Evolutionary conservation across 1,140 invertebrate genomes (phyloP), one percentile per base, ranked within the genome.

Genomic region (Phortica variegata): DNA sequence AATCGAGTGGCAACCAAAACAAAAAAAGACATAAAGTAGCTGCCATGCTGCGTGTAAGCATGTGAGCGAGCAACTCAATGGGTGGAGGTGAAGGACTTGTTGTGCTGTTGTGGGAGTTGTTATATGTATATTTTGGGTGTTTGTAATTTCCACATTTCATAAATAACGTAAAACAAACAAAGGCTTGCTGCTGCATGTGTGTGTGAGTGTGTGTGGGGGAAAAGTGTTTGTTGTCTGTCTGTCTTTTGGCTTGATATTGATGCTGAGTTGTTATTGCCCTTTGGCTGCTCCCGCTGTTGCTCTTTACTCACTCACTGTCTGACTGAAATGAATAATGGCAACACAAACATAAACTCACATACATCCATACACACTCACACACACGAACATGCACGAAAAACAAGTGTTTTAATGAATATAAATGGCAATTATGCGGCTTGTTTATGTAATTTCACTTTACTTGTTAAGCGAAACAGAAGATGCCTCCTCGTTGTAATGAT

Each of bases 81-180:
- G 32, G 12, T 31, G 29, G 29, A 31, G 7, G 29, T 31, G 7
- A 31, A 7, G n/a, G n/a, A n/a, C n/a, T n/a, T n/a, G n/a, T n/a
- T n/a, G n/a, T 31, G 29, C 12, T 31, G 29, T 31, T 8, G 29
- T 31, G 7, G 29, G 15, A 41, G 19, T 45, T 42, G 32, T 16
- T n/a, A n/a, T 33, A 33, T 39, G 46, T n/a, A 17, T 19, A 17
- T 19, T 12, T 19, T 44, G 20, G 37, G 20, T 56, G 43, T 52
- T 60, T 66, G 65, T 69, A 68, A 69, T 66, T 66, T 66, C 54
- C 65, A 56, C 65, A 55, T 68, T 66, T 68, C 65, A 69, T 66
- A 66, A 66, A 66, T 60, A 66, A 53, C 42, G 42, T 21, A 29
- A 6, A 26, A 23, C 10, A 16, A 10, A 29, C 2, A 42, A 13